Percentiles rank a stretch among this genome's conserved stretches.
Conservation (phyloP, 1,140 invertebrate species). For the Platyura marginata region DNA sequence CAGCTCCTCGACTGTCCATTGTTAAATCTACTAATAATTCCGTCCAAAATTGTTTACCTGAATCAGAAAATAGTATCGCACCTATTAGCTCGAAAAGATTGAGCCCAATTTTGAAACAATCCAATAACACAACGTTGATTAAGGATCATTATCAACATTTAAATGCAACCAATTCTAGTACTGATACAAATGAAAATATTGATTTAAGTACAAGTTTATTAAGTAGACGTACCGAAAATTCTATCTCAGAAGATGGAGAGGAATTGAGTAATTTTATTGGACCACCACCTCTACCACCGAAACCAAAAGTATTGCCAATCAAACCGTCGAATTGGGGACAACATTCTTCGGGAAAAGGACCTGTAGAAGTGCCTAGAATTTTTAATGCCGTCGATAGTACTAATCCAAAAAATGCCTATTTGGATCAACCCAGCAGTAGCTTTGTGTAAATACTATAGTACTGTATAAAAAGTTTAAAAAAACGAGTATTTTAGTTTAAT, state of each 20-base stretch:
- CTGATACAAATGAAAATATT: background rate
- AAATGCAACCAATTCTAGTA: no score
- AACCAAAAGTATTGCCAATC: constrained; percentile 34
- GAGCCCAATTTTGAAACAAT: background rate
- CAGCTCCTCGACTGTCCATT: constrained; percentile 19
- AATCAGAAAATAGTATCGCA: constrained; percentile 4
- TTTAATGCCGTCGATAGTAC: constrained; percentile 1
- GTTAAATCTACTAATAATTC: background rate
- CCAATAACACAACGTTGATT: background rate
- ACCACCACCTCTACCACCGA: constrained; percentile 34
- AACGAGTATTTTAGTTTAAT: background rate
- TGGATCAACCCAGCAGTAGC: constrained; percentile 40
- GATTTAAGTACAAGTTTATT: background rate
- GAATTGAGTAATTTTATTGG: constrained; percentile 11
- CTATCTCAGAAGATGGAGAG: constrained; percentile 1
- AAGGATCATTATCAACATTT: background rate
- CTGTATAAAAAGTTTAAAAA: background rate
- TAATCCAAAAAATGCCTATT: constrained; percentile 26
- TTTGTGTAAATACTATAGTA: constrained; percentile 29
- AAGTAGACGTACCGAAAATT: constrained; percentile 9
- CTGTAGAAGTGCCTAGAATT: background rate
- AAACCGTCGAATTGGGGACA: constrained; percentile 35
- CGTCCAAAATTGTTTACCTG: constrained; percentile 1
- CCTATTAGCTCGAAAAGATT: background rate
- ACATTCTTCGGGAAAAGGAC: constrained; percentile 1